These are phyloP conservation scores for Myotis pilosus DNA, from an alignment of 2,797 vertebrate genomes.

Conservation along the genomic window DNA sequence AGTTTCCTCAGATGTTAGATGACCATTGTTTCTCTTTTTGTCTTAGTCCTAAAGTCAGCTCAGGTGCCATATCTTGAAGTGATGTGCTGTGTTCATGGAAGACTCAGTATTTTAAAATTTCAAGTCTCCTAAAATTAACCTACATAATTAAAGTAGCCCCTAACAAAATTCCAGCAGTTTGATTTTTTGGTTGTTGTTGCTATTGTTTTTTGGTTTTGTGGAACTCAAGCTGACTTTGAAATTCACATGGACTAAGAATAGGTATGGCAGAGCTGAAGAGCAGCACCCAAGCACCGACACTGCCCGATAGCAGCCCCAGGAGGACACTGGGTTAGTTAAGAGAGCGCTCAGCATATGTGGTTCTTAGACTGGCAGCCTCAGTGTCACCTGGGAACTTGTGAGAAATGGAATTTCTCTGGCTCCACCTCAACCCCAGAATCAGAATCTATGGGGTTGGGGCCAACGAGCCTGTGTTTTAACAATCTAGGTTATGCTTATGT, in stretches of 20 bases:
- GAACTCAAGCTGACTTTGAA: neutral
- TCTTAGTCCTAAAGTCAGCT: neutral
- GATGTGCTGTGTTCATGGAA: neutral
- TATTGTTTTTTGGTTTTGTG: neutral
- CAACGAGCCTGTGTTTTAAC: neutral
- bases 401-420: neutral
- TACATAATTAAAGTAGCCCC: neutral
- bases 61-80: neutral
- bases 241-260: neutral
- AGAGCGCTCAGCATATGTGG: neutral
- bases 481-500: neutral
- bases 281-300: neutral
- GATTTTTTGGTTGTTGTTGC: neutral
- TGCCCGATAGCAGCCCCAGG: neutral
- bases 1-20: neutral
- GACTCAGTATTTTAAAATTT: neutral
- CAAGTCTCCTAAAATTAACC: neutral
- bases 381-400: neutral
- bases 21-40: neutral
- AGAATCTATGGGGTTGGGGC: neutral
- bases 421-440: neutral
- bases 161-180: neutral
- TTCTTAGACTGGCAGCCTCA: neutral
- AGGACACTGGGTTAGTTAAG: neutral
- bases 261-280: neutral